phyloP scores from a whole-genome alignment of 2,113 vertebrate species.

The Asarcornis scutulata region DNA sequence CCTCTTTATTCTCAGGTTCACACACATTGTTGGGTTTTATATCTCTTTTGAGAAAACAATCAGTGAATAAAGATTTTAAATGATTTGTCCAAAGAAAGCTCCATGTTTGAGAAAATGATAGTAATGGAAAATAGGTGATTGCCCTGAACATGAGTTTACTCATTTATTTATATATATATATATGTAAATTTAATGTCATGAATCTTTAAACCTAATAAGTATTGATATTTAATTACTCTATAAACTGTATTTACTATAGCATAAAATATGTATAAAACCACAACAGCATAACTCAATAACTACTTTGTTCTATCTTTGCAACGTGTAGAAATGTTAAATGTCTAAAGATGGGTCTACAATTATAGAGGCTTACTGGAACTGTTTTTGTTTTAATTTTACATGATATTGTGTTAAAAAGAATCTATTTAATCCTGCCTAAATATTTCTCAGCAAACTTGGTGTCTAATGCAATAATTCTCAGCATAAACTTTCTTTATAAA shows the following conservation, averaged over 20 bases:
- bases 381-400: neutral
- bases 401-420: neutral
- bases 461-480: neutral
- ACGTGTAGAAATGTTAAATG: neutral
- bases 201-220: neutral
- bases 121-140: neutral
- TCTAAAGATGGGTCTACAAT: neutral
- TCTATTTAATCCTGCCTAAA: neutral
- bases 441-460: neutral
- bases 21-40: neutral
- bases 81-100: neutral
- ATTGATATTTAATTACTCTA: neutral
- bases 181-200: neutral
- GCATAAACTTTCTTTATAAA: neutral
- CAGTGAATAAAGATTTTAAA: neutral
- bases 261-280: neutral
- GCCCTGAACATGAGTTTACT: accelerated
- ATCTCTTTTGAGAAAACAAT: neutral
- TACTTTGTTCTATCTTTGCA: neutral
- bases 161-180: neutral
- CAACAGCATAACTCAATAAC: neutral
- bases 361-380: neutral
- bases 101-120: accelerated
- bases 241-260: neutral
- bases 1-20: neutral